Evolutionary conservation across 2,113 vertebrate genomes (phyloP), one percentile per base, ranked within the genome.

Genomic region (Turdus rufiventris): DNA sequence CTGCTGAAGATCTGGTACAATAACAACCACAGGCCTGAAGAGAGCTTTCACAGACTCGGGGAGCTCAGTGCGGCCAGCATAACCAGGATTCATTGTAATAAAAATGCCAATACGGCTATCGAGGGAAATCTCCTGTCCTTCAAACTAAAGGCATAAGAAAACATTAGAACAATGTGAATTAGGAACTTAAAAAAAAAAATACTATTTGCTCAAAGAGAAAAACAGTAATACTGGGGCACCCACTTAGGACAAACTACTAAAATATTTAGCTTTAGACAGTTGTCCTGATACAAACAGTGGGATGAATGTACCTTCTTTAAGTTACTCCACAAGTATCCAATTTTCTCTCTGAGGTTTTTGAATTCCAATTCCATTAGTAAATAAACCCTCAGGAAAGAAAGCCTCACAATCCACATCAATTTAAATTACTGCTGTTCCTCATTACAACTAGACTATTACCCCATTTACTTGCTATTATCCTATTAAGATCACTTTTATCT

Each of bases 11-110:
- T 99, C 99, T 0, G 99, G 99, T 20, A 99, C 98, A 53, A 99
- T 99, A 84, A 99, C 98, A 28, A 99, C 99, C 91, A 99, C 99
- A 1, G 99, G 99, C 83, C 99, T 97, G 97, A 99, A 99, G 24
- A 99, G 98, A 76, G 99, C 98, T 97, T 99, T 99, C 60, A 99
- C 98, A 1, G 99, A 99, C 93, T 99, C 99, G 0, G 99, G 99
- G 82, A 99, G 98, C 95, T 99, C 99, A 3, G 99, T 99, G 57
- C 99, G 98, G 36, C 99, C 99, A 6, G 99, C 99, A 7, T 99
- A 99, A 62, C 99, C 99, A 1, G 99, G 99, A 91, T 99, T 99
- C 99, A 99, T 99, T 2, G 99, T 99, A 97, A 99, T 99, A 91
- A 99, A 99, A 96, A 99, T 99, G 48, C 99, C 99, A 97, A 99